Base-by-base conservation (phyloP, 2,113 vertebrate genomes). In the Fregetta grallaria region DNA sequence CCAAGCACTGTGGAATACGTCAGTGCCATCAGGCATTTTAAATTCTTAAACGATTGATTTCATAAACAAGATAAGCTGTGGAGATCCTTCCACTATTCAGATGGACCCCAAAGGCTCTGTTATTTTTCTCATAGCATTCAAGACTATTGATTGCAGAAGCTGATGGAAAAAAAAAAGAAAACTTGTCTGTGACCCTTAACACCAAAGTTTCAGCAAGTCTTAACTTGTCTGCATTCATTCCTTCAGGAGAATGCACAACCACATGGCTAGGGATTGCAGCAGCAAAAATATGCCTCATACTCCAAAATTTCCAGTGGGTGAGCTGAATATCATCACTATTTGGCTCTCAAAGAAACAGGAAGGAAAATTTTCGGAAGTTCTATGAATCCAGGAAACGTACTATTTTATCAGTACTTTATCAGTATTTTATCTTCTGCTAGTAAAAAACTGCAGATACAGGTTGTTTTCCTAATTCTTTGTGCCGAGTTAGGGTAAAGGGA, bases 1-100 rank as follows among this genome's bases (percentile, higher is more conserved):
- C 65, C 42, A 59, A 68, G 73, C 74, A 32, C 71, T 44, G 78
- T 89, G 78, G 96, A 97, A 94, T 93, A 92, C 96, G 77, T 87
- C 42, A 77, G 59, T 84, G 67, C 62, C 66, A 91, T 58, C 42
- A 70, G 77, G 72, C 62, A 80, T 53, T 79, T 94, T 85, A 82
- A 85, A 44, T 67, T 93, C 62, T 91, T 89, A 76, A 90, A 88
- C 7, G 7, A 71, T 55, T 72, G 38, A 72, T 68, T 91, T 53
- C 45, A 75, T 55, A 80, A 76, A 55, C 10, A 65, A 75, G 25
- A 47, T 68, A 72, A 87, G 50, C 19, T 2, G 1, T 68, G 32
- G 32, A 89, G 23, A 66, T 52, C 34, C 30, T 84, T 62, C 34
- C 30, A 7, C n/a, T 72, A 9, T 65, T 65, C 72, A 72, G 19